These are phyloP conservation scores for Tricholauxania praeusta DNA, from an alignment of 2,888 invertebrate species.

Conservation along the genomic window DNA sequence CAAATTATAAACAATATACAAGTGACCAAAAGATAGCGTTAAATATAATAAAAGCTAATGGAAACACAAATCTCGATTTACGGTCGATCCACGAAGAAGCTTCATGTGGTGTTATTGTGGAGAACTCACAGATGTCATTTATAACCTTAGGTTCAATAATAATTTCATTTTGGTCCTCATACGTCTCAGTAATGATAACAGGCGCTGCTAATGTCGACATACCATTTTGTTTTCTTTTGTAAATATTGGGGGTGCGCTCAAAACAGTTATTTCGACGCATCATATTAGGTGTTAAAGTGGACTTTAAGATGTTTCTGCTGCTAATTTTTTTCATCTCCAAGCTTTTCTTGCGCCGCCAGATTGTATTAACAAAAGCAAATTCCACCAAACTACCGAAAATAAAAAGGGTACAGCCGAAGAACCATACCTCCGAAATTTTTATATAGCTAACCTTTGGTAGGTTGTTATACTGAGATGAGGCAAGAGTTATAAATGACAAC, in stretches of 20 bases:
- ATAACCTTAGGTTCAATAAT: slow-evolving; percentile 26
- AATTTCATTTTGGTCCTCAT: slow-evolving; percentile 45
- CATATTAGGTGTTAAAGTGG: slow-evolving; percentile 82
- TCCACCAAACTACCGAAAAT: slow-evolving; percentile 88
- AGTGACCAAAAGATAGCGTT: slow-evolving; percentile 85
- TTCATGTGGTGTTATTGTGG: slow-evolving; percentile 90
- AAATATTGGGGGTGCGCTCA: slow-evolving; percentile 46
- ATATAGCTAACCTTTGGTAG: slow-evolving; percentile 90
- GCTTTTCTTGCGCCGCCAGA: slow-evolving; percentile 81
- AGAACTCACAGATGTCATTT: slow-evolving; percentile 69
- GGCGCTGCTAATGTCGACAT: slow-evolving; percentile 67
- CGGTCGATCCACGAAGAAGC: slow-evolving; percentile 88
- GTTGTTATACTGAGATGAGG: slow-evolving; percentile 85
- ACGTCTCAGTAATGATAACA: slow-evolving; percentile 73
- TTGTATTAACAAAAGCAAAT: slow-evolving; percentile 90
- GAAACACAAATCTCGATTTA: slow-evolving; percentile 82
- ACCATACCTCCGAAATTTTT: slow-evolving; percentile 92
- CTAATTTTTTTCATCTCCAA: slow-evolving; percentile 69
- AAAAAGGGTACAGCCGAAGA: slow-evolving; percentile 85
- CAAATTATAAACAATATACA: slow-evolving; percentile 72
- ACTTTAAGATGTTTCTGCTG: slow-evolving; percentile 86
- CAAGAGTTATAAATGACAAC: slow-evolving; percentile 87
- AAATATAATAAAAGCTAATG: slow-evolving; percentile 81
- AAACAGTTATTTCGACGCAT: slow-evolving; percentile 78
- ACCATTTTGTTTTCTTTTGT: slow-evolving; percentile 3